Conservation (phyloP, 2,888 invertebrate species). For the Zygogramma bicolorata region DNA sequence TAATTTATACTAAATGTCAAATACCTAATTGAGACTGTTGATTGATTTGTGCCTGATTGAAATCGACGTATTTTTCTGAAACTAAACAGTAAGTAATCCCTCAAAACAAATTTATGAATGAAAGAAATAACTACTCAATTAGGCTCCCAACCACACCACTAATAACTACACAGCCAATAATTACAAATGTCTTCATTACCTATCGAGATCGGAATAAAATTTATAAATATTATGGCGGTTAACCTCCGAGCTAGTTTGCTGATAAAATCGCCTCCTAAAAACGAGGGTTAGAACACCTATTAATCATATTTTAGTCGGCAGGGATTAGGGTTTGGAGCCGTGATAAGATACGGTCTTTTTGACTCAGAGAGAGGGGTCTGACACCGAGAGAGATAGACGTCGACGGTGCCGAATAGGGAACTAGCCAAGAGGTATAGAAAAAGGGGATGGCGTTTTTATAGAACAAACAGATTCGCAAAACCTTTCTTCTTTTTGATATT, state of each 20-base stretch:
- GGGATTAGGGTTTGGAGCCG: slow-evolving; percentile 58
- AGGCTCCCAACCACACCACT: slow-evolving; percentile 4
- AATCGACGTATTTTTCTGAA: background rate
- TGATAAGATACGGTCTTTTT: slow-evolving; percentile 58
- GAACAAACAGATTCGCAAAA: too few species aligned
- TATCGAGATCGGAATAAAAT: slow-evolving; percentile 29
- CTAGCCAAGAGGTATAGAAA: background rate
- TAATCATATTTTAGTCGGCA: slow-evolving; percentile 62
- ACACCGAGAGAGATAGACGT: slow-evolving; percentile 42
- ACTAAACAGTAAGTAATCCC: background rate
- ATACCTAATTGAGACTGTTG: background rate
- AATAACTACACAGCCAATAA: slow-evolving; percentile 40
- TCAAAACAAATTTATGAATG: slow-evolving; percentile 46
- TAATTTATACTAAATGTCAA: too few species aligned
- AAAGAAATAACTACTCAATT: slow-evolving; percentile 35
- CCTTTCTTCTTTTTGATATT: too few species aligned
- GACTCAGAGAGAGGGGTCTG: slow-evolving; percentile 44
- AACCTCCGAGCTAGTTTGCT: slow-evolving; percentile 38
- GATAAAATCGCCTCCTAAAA: slow-evolving; percentile 37
- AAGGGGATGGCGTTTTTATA: background rate
- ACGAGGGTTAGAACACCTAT: slow-evolving; percentile 56
- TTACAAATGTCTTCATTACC: slow-evolving; percentile 33
- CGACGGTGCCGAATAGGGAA: slow-evolving; percentile 37
- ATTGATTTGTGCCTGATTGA: background rate
- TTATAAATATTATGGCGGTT: slow-evolving; percentile 34